A percentile compares a stretch with the other conserved stretches of the same genome.
phyloP scores from a whole-genome alignment of 2,888 invertebrate species.

The Pycnomerus fuliginosus region DNA sequence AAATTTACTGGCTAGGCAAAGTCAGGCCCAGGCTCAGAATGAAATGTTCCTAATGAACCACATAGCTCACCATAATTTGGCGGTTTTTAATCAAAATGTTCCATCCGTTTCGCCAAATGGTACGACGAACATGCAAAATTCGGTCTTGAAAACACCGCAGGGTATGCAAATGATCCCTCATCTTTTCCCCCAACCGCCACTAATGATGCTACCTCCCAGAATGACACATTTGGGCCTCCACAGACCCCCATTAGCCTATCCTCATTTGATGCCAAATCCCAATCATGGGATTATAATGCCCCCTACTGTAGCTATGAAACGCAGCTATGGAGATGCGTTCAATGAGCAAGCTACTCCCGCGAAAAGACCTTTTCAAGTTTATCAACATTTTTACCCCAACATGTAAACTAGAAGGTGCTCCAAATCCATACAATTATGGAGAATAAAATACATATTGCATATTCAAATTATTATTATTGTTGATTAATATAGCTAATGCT shows the following conservation, averaged over 20 bases:
- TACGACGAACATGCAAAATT: slow-evolving; percentile 30
- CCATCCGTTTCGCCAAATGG: slow-evolving; percentile 30
- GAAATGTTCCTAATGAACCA: slow-evolving; percentile 50
- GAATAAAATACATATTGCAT: background rate
- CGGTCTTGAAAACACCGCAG: slow-evolving; percentile 44
- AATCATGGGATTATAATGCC: slow-evolving; percentile 38
- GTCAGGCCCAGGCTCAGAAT: slow-evolving; percentile 55
- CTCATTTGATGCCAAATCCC: slow-evolving; percentile 40
- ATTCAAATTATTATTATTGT: no score
- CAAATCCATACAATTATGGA: background rate
- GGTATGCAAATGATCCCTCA: slow-evolving; percentile 47
- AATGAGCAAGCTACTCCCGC: slow-evolving; percentile 46
- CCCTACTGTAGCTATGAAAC: slow-evolving; percentile 46
- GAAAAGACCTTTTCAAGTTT: slow-evolving; percentile 48
- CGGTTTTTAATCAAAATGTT: slow-evolving; percentile 44
- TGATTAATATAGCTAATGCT: no score
- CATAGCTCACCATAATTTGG: slow-evolving; percentile 50
- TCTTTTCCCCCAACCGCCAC: slow-evolving; percentile 53
- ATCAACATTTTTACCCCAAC: slow-evolving; percentile 50
- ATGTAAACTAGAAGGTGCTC: slow-evolving; percentile 35
- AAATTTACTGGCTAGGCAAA: slow-evolving; percentile 65
- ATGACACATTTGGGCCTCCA: slow-evolving; percentile 33
- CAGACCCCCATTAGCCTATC: slow-evolving; percentile 37
- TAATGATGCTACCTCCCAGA: slow-evolving; percentile 34
- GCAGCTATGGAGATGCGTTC: slow-evolving; percentile 52